A percentile compares a stretch with the other conserved stretches of the same genome.
Evolutionary conservation across 1,140 invertebrate genomes (phyloP).

Genomic region (Philopotamus ludificatus): DNA sequence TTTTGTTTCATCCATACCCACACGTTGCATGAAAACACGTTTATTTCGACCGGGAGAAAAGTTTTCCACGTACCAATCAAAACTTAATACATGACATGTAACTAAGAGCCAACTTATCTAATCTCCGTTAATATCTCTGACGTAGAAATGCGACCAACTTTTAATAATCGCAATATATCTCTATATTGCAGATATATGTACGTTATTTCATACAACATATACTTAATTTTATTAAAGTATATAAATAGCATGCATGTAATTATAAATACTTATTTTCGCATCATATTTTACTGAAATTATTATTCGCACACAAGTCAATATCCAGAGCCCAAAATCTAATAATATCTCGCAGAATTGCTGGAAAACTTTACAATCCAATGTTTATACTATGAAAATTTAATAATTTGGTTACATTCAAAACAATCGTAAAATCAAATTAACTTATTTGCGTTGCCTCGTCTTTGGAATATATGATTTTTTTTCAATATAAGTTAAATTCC

Average conservation of each 20-base stretch:
- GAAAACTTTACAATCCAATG: not conserved
- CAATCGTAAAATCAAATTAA: constrained; percentile 19
- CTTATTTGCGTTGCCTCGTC: not conserved
- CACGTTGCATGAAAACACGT: not conserved
- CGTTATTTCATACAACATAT: not conserved
- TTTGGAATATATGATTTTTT: not conserved
- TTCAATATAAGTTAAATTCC: not conserved
- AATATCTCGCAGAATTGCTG: not conserved
- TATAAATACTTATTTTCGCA: no score
- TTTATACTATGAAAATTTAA: constrained; percentile 17
- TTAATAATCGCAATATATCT: not conserved
- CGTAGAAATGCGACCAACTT: not conserved
- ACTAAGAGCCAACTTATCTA: constrained; percentile 8
- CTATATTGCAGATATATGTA: not conserved
- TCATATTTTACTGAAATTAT: no score
- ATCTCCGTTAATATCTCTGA: not conserved
- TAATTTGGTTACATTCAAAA: constrained; percentile 17
- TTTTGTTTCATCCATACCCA: no score
- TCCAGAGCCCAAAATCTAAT: not conserved
- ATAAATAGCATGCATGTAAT: not conserved
- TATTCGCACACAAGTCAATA: no score
- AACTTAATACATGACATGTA: constrained; percentile 8
- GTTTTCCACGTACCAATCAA: constrained; percentile 4
- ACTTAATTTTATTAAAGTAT: not conserved
- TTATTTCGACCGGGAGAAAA: not conserved